Conservation (phyloP, 2,797 vertebrate species). For the Sphenodon punctatus region DNA sequence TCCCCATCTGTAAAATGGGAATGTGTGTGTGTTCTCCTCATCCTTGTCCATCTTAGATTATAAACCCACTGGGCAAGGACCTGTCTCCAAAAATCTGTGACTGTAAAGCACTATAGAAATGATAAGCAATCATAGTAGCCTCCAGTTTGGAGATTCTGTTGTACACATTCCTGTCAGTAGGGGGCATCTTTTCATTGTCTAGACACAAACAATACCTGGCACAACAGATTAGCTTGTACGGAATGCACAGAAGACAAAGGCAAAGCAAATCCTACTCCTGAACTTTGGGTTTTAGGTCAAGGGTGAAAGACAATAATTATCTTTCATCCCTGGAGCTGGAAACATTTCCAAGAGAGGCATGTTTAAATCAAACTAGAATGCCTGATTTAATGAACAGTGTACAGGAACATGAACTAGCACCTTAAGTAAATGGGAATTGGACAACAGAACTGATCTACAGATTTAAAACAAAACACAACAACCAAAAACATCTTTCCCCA, state of each 20-base stretch:
- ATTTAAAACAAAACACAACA: accelerated
- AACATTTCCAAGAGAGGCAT: not conserved
- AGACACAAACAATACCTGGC: too few species aligned
- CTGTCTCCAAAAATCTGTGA: too few species aligned
- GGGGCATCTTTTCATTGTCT: too few species aligned
- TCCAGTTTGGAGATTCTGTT: too few species aligned
- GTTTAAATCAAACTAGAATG: not conserved
- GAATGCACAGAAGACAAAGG: not conserved
- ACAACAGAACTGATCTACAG: not conserved
- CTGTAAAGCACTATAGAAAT: too few species aligned
- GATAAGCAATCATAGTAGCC: too few species aligned
- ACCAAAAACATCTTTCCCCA: not conserved
- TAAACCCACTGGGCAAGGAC: too few species aligned
- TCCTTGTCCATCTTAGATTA: too few species aligned
- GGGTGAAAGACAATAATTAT: not conserved
- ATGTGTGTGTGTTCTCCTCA: too few species aligned
- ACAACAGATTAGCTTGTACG: not conserved
- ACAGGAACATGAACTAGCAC: accelerated
- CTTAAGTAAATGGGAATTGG: not conserved
- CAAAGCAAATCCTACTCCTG: accelerated
- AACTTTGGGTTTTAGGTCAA: not conserved
- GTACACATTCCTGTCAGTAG: too few species aligned
- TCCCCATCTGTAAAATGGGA: too few species aligned
- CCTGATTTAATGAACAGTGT: not conserved
- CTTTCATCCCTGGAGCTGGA: not conserved